These are phyloP conservation scores for Anoplolepis gracilipes DNA, from an alignment of 1,140 invertebrate species.

Conservation along the genomic window DNA sequence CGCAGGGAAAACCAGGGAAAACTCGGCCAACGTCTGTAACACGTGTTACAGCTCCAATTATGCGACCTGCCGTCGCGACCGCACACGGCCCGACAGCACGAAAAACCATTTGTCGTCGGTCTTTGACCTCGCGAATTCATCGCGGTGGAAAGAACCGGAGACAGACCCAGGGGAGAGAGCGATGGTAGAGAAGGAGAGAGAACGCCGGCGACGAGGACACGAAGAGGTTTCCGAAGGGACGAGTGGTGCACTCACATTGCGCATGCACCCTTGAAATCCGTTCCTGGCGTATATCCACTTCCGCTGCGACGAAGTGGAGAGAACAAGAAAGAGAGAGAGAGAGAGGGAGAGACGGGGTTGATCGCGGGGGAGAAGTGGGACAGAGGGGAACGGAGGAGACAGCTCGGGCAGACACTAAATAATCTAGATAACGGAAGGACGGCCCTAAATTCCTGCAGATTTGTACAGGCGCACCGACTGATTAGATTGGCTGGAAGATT, in stretches of 20 bases:
- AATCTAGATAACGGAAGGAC: constrained; percentile 78
- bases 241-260: constrained; percentile 52
- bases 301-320: constrained; percentile 63
- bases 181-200: not conserved
- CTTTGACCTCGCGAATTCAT: constrained; percentile 47
- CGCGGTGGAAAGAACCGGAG: constrained; percentile 57
- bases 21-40: constrained; percentile 35
- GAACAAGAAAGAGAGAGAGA: constrained; percentile 29
- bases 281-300: constrained; percentile 65
- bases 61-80: constrained; percentile 37
- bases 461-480: constrained; percentile 69
- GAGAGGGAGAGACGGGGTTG: constrained; percentile 4
- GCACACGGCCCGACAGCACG: constrained; percentile 33
- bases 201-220: constrained; percentile 24
- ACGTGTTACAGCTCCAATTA: constrained; percentile 64
- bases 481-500: constrained; percentile 73
- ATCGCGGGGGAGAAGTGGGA: constrained; percentile 29
- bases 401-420: constrained; percentile 75
- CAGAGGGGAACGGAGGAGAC: constrained; percentile 55
- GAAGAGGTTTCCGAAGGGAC: constrained; percentile 45
- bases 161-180: not conserved
- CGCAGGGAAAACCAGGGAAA: constrained; percentile 4
- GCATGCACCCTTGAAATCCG: constrained; percentile 68
- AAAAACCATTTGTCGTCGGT: constrained; percentile 65
- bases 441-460: constrained; percentile 75